These are phyloP conservation scores for Dicentrarchus labrax DNA, from an alignment of 2,113 vertebrate species.

Conservation along the genomic window DNA sequence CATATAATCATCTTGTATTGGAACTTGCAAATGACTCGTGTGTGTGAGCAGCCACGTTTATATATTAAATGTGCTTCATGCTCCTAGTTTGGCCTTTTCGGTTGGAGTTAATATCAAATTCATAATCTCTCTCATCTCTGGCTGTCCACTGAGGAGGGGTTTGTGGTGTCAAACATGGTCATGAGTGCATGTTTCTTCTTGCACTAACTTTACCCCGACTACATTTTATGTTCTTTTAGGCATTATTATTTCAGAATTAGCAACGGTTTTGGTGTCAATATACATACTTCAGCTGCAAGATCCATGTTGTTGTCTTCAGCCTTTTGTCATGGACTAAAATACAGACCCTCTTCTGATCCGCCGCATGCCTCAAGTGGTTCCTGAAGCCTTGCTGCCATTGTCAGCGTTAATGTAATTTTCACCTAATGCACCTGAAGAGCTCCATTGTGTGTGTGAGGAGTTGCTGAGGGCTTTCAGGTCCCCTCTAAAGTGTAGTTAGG, in stretches of 20 bases:
- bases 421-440: slow-evolving; percentile 68
- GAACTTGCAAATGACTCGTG: slow-evolving; percentile 89
- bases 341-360: slow-evolving; percentile 28
- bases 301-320: slow-evolving; percentile 11
- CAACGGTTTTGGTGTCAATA: slow-evolving; percentile 6
- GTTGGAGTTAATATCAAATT: slow-evolving; percentile 78
- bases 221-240: background rate
- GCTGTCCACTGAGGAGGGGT: slow-evolving; percentile 10
- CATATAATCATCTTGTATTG: slow-evolving; percentile 88
- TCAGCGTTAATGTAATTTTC: slow-evolving; percentile 59
- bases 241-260: slow-evolving; percentile 2
- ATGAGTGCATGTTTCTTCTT: background rate
- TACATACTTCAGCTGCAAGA: slow-evolving; percentile 4
- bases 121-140: slow-evolving; percentile 56
- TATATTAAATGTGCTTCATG: slow-evolving; percentile 89
- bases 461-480: slow-evolving; percentile 27
- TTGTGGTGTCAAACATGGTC: slow-evolving; percentile 44
- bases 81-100: slow-evolving; percentile 86
- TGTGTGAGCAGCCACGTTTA: slow-evolving; percentile 82
- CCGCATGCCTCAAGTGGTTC: slow-evolving; percentile 40
- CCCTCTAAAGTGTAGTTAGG: slow-evolving; percentile 53
- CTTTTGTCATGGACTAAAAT: slow-evolving; percentile 49
- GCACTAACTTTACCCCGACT: slow-evolving; percentile 22
- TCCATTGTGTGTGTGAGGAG: slow-evolving; percentile 19
- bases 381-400: slow-evolving; percentile 44